Percentiles rank a stretch among this genome's conserved stretches.
These are phyloP conservation scores for Champsocephalus esox DNA, from an alignment of 2,797 vertebrate genomes.

Conservation along the genomic window DNA sequence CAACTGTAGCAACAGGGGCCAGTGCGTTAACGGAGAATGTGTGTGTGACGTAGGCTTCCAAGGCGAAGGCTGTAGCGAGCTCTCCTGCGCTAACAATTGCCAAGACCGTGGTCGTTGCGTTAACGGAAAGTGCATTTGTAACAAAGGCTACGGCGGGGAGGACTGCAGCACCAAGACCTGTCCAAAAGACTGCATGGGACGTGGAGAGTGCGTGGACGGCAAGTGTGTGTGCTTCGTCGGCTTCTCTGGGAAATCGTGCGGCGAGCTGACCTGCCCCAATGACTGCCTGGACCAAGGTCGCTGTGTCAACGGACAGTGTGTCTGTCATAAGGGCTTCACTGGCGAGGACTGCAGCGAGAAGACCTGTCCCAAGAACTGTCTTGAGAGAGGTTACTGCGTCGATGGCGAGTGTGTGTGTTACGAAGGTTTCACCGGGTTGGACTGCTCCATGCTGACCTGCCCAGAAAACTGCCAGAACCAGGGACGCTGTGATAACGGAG, in stretches of 20 bases:
- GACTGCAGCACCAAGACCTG: constrained; percentile 89
- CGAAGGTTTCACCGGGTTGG: constrained; percentile 87
- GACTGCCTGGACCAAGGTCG: constrained; percentile 87
- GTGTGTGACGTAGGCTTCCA: constrained; percentile 88
- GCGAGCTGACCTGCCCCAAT: constrained; percentile 87
- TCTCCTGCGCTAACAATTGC: constrained; percentile 88
- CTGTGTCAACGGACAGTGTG: constrained; percentile 88
- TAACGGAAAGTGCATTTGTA: constrained; percentile 86
- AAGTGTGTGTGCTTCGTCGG: constrained; percentile 86
- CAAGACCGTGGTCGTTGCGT: constrained; percentile 85
- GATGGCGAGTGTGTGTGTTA: constrained; percentile 84
- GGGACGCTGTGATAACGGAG: constrained; percentile 83
- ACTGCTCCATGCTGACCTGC: constrained; percentile 88
- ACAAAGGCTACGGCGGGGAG: constrained; percentile 85
- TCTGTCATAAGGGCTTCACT: constrained; percentile 88
- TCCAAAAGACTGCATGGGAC: constrained; percentile 87
- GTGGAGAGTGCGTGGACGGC: constrained; percentile 88
- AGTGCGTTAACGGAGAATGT: constrained; percentile 89
- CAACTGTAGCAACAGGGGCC: constrained; percentile 87
- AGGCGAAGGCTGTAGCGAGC: constrained; percentile 88
- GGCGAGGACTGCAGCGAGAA: constrained; percentile 90
- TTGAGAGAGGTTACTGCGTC: constrained; percentile 87
- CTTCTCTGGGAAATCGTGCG: constrained; percentile 88
- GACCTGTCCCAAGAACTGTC: constrained; percentile 90
- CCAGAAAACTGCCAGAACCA: constrained; percentile 88